Percentiles rank a stretch among this genome's conserved stretches.
These are phyloP conservation scores for Sapayoa aenigma DNA, from an alignment of 2,113 vertebrate genomes.

Conservation along the genomic window DNA sequence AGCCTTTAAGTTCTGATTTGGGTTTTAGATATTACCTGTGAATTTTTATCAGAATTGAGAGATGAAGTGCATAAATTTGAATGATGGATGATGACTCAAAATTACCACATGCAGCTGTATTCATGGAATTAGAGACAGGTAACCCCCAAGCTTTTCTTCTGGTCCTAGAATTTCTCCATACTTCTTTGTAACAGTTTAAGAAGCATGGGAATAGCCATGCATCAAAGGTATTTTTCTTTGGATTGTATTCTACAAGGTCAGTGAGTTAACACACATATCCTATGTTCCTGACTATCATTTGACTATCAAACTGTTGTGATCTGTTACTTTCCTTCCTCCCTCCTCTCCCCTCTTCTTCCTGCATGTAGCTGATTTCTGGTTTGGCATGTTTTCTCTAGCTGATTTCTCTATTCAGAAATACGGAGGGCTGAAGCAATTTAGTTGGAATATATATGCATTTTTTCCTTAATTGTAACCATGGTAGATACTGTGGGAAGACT, in stretches of 20 bases:
- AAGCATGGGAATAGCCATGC: neutral
- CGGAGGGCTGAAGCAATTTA: neutral
- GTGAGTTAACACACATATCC: neutral
- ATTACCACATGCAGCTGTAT: accelerated
- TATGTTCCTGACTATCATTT: neutral
- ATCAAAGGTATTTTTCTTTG: neutral
- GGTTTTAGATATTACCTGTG: neutral
- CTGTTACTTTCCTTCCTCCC: neutral
- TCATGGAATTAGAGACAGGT: neutral
- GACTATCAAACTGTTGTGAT: neutral
- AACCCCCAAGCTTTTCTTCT: neutral
- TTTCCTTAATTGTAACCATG: neutral
- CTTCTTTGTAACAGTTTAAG: neutral
- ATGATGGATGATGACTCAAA: neutral
- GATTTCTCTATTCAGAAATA: neutral
- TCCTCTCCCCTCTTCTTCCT: neutral
- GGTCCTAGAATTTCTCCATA: neutral
- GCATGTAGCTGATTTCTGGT: no score
- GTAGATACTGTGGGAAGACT: neutral
- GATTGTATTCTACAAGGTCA: neutral
- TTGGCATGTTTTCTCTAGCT: neutral
- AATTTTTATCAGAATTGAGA: neutral
- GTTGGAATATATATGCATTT: neutral
- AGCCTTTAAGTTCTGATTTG: neutral
- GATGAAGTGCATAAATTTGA: neutral